Evolutionary conservation across 2,113 vertebrate genomes (phyloP), one percentile per base, ranked within the genome.

Genomic region (Passer montanus): DNA sequence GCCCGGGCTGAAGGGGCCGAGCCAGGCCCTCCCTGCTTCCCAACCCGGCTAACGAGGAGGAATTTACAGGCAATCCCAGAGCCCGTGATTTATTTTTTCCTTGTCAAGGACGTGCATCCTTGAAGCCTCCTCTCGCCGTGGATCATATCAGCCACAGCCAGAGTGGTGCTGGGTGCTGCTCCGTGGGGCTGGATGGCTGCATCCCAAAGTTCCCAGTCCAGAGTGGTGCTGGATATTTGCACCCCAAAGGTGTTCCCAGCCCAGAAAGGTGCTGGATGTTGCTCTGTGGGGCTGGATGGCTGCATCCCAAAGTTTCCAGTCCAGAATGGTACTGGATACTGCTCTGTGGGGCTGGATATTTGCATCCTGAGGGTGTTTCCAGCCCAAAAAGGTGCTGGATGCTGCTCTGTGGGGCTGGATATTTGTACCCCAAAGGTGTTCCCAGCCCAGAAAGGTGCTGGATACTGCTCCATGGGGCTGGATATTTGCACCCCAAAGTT

Each of bases 81-180:
- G 49, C 84, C 11, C 3, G 35, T 77, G 95, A 93, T 93, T 91
- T 91, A 93, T 95, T 78, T 93, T 93, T 95, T 10, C 67, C 43
- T 69, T 87, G 74, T 85, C 95, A 96, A 96, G 91, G 95, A 80
- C 43, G 1, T 21, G 67, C 93, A 95, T 95, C 94, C 91, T 95
- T 94, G 89, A 78, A 95, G 82, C 87, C 50, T 85, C 53, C 55
- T 73, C 70, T 69, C 0, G 3, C 59, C 0, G 11, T 59, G 86
- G 68, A 81, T 86, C 50, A 9, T 43, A 84, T 43, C 76, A 68
- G 89, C 35, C 0, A 2, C 46, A 3, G 35, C 46, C 3, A 1
- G 74, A 46, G 37, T 0, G 2, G 37, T 11, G 59, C n/a, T 0
- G 13, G 69, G 23, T 1, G 17, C 49, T 64, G 75, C 79, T 80